Evolutionary conservation across 2,113 vertebrate genomes (phyloP).

Genomic region (Hippocampus mohnikei): DNA sequence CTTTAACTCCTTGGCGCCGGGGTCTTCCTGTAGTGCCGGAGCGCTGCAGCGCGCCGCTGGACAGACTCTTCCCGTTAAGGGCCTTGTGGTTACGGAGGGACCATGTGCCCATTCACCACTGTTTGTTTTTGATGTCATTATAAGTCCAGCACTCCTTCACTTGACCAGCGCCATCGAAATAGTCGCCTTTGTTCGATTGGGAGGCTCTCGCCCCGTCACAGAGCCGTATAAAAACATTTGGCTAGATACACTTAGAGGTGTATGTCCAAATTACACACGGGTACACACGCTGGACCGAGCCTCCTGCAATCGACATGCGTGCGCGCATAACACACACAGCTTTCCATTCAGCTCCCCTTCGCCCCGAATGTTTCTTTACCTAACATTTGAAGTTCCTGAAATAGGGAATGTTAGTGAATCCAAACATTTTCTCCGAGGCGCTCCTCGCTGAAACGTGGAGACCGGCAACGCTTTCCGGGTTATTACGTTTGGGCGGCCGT

Average conservation of each 20-base stretch:
- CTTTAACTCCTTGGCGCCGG: constrained; percentile 74
- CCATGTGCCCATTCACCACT: constrained; percentile 73
- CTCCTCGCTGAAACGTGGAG: constrained; percentile 42
- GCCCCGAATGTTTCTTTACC: constrained; percentile 65
- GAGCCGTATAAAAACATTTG: constrained; percentile 69
- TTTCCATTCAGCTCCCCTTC: constrained; percentile 49
- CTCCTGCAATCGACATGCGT: constrained; percentile 28
- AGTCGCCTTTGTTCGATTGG: constrained; percentile 61
- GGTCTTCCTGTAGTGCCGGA: constrained; percentile 59
- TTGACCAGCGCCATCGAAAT: constrained; percentile 63
- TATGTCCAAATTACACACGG: constrained; percentile 49
- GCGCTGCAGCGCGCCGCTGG: constrained; percentile 48
- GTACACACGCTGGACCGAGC: constrained; percentile 12
- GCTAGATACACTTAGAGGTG: constrained; percentile 61
- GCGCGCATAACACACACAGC: constrained; percentile 33
- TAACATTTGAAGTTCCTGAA: constrained; percentile 67
- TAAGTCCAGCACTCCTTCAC: constrained; percentile 63
- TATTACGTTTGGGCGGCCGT: constrained; percentile 45
- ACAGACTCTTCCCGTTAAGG: constrained; percentile 69
- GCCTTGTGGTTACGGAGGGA: constrained; percentile 65
- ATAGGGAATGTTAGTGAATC: constrained; percentile 58
- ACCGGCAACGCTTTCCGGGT: constrained; percentile 32
- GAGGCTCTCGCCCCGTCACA: constrained; percentile 57
- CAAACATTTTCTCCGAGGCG: constrained; percentile 40
- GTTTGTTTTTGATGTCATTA: constrained; percentile 78